These are phyloP conservation scores for Epinephelus fuscoguttatus DNA, from an alignment of 2,113 vertebrate genomes.

Conservation along the genomic window DNA sequence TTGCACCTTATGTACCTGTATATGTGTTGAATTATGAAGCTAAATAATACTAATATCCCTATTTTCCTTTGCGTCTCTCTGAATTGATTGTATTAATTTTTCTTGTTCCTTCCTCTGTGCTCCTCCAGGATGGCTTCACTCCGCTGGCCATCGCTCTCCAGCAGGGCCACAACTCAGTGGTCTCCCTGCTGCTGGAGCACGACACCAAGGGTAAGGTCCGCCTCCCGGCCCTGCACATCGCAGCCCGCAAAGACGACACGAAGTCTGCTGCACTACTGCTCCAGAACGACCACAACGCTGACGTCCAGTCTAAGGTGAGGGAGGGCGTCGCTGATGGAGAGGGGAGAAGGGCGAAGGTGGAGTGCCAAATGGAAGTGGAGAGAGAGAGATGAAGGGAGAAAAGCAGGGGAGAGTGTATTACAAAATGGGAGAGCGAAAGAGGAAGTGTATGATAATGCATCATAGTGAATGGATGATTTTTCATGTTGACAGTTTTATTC, in stretches of 20 bases:
- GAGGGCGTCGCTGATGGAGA: not conserved
- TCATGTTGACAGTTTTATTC: constrained; percentile 9
- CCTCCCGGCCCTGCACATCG: constrained; percentile 95
- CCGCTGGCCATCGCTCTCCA: constrained; percentile 96
- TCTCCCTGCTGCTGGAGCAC: constrained; percentile 95
- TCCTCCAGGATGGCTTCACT: constrained; percentile 93
- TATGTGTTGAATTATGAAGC: not conserved
- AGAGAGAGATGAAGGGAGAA: not conserved
- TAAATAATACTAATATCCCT: not conserved
- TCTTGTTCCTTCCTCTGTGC: not conserved
- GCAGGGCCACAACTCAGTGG: constrained; percentile 96
- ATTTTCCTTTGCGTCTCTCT: not conserved
- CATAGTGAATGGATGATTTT: not conserved
- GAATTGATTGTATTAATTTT: not conserved
- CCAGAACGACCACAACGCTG: constrained; percentile 98
- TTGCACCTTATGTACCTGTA: not conserved
- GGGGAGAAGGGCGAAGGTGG: not conserved
- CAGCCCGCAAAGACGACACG: constrained; percentile 97
- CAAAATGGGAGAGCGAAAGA: not conserved
- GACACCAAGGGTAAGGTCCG: constrained; percentile 98
- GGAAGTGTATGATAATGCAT: constrained; percentile 7
- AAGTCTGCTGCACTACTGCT: constrained; percentile 96
- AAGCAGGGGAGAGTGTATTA: not conserved
- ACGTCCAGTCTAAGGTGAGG: constrained; percentile 97
- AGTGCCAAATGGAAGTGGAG: not conserved